Percentiles rank a stretch among this genome's conserved stretches.
Conservation (phyloP, 1,140 invertebrate genomes). For the Monomorium pharaonis region DNA sequence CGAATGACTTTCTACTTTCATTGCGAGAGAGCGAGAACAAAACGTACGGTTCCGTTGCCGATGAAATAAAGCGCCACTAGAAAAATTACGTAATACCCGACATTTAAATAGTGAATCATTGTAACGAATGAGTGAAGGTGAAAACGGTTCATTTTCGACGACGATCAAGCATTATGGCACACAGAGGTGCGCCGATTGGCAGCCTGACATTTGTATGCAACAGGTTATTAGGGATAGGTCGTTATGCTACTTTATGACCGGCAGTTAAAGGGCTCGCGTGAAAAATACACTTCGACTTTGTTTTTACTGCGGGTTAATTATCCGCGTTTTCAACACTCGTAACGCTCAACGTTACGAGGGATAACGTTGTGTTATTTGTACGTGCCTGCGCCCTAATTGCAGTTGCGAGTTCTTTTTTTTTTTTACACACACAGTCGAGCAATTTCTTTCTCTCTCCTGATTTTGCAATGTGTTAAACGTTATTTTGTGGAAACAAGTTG, state of each 20-base stretch:
- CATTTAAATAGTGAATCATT: constrained; percentile 26
- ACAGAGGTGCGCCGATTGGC: background rate
- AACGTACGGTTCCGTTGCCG: background rate
- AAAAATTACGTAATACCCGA: background rate
- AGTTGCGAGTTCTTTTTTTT: background rate
- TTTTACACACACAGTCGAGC: background rate
- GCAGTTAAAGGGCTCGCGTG: constrained; percentile 18
- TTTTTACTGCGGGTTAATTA: constrained; percentile 34
- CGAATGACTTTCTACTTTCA: background rate
- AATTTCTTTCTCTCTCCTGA: constrained; percentile 19
- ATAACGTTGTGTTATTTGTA: constrained; percentile 31
- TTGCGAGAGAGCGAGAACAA: background rate
- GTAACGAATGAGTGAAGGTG: constrained; percentile 5
- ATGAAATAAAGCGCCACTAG: background rate
- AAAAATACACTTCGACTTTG: constrained; percentile 9
- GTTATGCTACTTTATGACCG: constrained; percentile 13
- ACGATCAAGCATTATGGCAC: background rate
- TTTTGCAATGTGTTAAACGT: constrained; percentile 5
- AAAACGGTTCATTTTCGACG: background rate
- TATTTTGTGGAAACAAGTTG: background rate
- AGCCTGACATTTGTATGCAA: constrained; percentile 42
- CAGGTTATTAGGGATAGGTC: constrained; percentile 28
- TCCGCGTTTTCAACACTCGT: constrained; percentile 16
- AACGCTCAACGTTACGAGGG: background rate
- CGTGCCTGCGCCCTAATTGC: background rate